Evolutionary conservation across 2,797 vertebrate species (phyloP), one percentile per base, ranked within the genome.

Genomic region (Labeo calbasu): DNA sequence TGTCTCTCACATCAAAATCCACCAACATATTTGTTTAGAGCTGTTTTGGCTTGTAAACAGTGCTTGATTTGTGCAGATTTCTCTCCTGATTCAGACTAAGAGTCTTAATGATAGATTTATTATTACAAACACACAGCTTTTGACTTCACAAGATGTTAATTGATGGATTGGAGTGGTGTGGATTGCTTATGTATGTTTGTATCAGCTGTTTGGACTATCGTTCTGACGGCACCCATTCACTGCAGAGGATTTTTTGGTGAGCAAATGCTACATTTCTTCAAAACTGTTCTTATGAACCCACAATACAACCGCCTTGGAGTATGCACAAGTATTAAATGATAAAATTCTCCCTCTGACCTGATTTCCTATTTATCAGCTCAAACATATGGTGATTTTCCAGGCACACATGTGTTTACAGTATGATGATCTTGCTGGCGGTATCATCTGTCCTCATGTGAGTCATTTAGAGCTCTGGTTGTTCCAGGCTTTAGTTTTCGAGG

Each of bases 331-430:
- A 68, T 57, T 17, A 57, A 17, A 23, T 43, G 32, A 13, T 40
- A n/a, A n/a, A 70, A 11, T 3, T 53, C 21, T 51, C 9, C 9
- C 5, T 43, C 9, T 46, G 66, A 81, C 36, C 66, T 70, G 1
- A 59, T 80, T 55, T 53, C 12, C 50, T 57, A 50, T 46, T 81
- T 70, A 81, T 32, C 36, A 21, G 48, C 55, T 13, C 51, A 59
- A 46, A 46, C 50, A 57, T 70, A 17, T 70, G 78, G 50, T 13
- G 17, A 3, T 32, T 79, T 53, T 53, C 46, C 46, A 63, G 57
- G 15, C 76, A 21, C 46, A 65, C 8, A 15, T 4, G 9, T 43
- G 51, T 57, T 70, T 71, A 81, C 23, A 71, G 13, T 4, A 7
- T 14, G 50, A 25, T 10, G 25, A 23, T 69, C 65, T 80, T 53